Evolutionary conservation across 1,140 invertebrate genomes (phyloP).

Genomic region (Augochlora pura): DNA sequence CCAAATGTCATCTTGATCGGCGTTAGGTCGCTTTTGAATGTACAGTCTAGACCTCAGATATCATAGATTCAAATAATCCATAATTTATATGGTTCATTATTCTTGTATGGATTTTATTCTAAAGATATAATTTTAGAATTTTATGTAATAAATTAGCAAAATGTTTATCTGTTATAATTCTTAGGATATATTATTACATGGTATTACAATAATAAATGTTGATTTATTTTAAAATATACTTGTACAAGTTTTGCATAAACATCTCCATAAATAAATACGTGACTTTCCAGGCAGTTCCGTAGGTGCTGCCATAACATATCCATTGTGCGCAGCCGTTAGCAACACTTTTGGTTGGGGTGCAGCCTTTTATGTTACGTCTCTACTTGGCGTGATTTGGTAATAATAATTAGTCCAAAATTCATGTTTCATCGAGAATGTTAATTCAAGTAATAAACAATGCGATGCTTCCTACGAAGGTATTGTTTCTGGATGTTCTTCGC

Average conservation of each 20-base stretch:
- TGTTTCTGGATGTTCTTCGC: conserved; percentile 83
- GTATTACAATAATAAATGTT: too few species aligned
- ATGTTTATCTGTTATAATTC: too few species aligned
- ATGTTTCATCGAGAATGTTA: neutral
- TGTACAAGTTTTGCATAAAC: neutral
- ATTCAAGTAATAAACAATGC: neutral
- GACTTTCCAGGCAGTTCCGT: conserved; percentile 83
- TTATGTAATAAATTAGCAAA: too few species aligned
- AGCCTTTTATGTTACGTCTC: conserved; percentile 87
- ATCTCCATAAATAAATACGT: neutral
- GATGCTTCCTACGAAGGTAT: conserved; percentile 62
- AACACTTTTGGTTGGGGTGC: conserved; percentile 86
- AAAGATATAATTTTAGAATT: too few species aligned
- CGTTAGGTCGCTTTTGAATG: too few species aligned
- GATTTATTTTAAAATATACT: too few species aligned
- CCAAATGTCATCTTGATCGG: too few species aligned
- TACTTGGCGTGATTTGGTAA: conserved; percentile 85
- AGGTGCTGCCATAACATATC: conserved; percentile 86
- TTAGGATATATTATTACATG: too few species aligned
- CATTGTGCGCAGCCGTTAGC: conserved; percentile 85
- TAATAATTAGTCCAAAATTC: conserved; percentile 34
- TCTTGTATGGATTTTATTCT: too few species aligned
- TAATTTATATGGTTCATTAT: too few species aligned
- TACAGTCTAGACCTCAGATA: too few species aligned
- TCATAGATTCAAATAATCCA: too few species aligned